phyloP scores from a whole-genome alignment of 2,888 invertebrate species.

The Eupithecia centaureata region DNA sequence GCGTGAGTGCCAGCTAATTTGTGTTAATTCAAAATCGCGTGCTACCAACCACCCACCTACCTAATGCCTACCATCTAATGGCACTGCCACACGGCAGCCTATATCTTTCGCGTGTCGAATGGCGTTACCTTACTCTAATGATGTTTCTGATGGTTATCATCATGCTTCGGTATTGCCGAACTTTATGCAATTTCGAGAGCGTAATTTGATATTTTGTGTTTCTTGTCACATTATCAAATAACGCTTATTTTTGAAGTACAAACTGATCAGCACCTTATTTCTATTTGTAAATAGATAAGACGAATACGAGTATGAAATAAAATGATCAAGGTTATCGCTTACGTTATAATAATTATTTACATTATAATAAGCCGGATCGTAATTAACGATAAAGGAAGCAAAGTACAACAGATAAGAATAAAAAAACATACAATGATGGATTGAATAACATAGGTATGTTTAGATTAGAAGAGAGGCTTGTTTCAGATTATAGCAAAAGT shows the following conservation, averaged over 20 bases:
- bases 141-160: slow-evolving; percentile 38
- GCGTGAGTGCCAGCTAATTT: slow-evolving; percentile 64
- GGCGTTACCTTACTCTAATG: slow-evolving; percentile 37
- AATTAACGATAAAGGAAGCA: slow-evolving; percentile 2
- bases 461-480: background rate
- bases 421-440: background rate
- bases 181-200: slow-evolving; percentile 12
- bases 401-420: slow-evolving; percentile 9
- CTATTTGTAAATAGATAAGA: background rate
- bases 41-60: slow-evolving; percentile 45
- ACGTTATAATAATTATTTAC: too few relatives aligned
- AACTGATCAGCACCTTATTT: background rate
- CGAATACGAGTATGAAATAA: background rate
- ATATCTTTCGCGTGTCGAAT: slow-evolving; percentile 40
- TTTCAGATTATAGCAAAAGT: background rate
- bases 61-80: slow-evolving; percentile 45
- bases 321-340: slow-evolving; percentile 6
- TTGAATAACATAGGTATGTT: background rate
- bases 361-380: background rate
- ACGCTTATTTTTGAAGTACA: background rate
- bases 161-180: slow-evolving; percentile 21
- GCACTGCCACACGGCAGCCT: slow-evolving; percentile 45
- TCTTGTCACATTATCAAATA: background rate
- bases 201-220: slow-evolving; percentile 2
- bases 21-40: slow-evolving; percentile 59